Evolutionary conservation across 2,113 vertebrate species (phyloP).

Genomic region (Siniperca knerii): DNA sequence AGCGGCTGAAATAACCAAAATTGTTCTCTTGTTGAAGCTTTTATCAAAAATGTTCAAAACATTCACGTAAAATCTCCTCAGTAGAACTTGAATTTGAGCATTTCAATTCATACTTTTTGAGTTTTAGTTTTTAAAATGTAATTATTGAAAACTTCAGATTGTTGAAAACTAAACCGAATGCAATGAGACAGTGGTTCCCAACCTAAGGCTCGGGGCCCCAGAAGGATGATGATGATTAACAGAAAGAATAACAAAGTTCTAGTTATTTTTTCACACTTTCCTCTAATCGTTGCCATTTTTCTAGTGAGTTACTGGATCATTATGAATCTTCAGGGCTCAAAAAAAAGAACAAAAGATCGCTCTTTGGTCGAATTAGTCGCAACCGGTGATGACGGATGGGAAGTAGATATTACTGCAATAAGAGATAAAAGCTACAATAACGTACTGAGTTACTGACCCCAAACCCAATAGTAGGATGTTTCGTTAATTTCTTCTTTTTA

Average conservation of each 20-base stretch:
- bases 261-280: neutral
- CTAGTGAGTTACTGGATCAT: neutral
- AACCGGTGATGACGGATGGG: neutral
- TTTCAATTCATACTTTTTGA: too few relatives aligned
- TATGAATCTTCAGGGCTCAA: neutral
- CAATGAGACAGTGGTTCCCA: neutral
- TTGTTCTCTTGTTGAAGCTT: neutral
- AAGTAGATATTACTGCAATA: neutral
- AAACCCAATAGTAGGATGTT: too few relatives aligned
- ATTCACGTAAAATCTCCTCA: neutral
- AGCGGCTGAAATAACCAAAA: neutral
- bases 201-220: neutral
- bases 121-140: neutral
- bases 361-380: neutral
- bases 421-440: neutral
- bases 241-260: neutral
- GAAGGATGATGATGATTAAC: neutral
- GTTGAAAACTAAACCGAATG: neutral
- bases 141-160: neutral
- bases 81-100: neutral
- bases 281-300: neutral
- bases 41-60: neutral
- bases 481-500: neutral
- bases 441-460: neutral
- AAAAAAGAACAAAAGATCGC: neutral